phyloP scores from a whole-genome alignment of 1,140 invertebrate genomes.

The Lepidurus packardi region DNA sequence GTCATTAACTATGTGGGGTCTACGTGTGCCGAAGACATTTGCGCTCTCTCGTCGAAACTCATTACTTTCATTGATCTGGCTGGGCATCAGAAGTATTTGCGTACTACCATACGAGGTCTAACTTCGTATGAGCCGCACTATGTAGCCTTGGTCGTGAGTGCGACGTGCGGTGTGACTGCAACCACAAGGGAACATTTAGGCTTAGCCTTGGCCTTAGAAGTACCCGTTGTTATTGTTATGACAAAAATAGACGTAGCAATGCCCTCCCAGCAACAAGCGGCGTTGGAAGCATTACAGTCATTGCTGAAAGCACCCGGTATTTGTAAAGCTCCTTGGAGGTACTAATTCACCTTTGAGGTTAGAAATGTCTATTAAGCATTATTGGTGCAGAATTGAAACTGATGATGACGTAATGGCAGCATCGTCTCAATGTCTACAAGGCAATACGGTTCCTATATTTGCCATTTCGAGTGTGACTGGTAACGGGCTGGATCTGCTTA shows the following conservation, averaged over 20 bases:
- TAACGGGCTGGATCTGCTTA: slow-evolving; percentile 69
- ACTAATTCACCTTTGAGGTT: background rate
- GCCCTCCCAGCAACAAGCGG: slow-evolving; percentile 52
- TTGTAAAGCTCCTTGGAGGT: slow-evolving; percentile 47
- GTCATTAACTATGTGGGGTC: slow-evolving; percentile 84
- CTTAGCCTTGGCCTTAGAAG: slow-evolving; percentile 72
- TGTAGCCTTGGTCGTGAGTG: slow-evolving; percentile 81
- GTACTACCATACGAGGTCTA: slow-evolving; percentile 89
- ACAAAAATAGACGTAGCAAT: slow-evolving; percentile 75
- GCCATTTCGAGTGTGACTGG: slow-evolving; percentile 92
- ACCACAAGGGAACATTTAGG: slow-evolving; percentile 78
- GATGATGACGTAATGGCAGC: slow-evolving; percentile 67
- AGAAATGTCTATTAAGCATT: slow-evolving; percentile 30
- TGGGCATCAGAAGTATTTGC: slow-evolving; percentile 91
- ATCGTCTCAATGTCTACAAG: slow-evolving; percentile 55
- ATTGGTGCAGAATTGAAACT: slow-evolving; percentile 58
- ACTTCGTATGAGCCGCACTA: slow-evolving; percentile 92
- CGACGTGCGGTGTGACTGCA: slow-evolving; percentile 57
- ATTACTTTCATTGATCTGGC: slow-evolving; percentile 95
- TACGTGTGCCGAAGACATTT: slow-evolving; percentile 89
- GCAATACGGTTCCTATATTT: slow-evolving; percentile 78
- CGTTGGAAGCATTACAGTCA: slow-evolving; percentile 56
- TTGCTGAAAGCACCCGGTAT: slow-evolving; percentile 59
- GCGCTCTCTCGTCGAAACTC: slow-evolving; percentile 79
- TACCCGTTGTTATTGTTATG: slow-evolving; percentile 83